Conservation (phyloP, 2,113 vertebrate species). For the Montifringilla adamsi region DNA sequence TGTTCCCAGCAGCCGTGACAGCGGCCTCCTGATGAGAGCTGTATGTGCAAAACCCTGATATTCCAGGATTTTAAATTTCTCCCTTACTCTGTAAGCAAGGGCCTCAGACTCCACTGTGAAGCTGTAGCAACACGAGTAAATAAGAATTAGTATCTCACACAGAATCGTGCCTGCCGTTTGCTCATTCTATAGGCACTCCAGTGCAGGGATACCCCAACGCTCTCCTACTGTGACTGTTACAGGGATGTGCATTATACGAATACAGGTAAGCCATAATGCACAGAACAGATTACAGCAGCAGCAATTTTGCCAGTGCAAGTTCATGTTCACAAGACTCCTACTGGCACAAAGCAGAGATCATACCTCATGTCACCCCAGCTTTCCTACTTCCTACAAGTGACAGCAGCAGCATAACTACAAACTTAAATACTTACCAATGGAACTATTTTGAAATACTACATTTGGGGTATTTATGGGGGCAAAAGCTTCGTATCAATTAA, state of each 20-base stretch:
- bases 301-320: neutral
- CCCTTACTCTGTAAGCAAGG: neutral
- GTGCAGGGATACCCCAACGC: neutral
- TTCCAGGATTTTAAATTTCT: neutral
- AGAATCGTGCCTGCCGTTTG: neutral
- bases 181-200: neutral
- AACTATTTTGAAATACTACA: neutral
- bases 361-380: neutral
- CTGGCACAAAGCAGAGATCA: neutral
- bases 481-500: neutral
- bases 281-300: neutral
- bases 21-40: neutral
- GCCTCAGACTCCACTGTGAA: neutral
- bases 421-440: neutral
- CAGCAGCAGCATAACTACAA: neutral
- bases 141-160: neutral
- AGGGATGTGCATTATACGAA: neutral
- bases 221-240: neutral
- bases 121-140: neutral
- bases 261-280: neutral
- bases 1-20: neutral
- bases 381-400: neutral
- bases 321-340: neutral
- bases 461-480: neutral
- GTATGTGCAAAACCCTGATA: neutral